Percentiles rank a stretch among this genome's conserved stretches.
Conservation (phyloP, 2,113 vertebrate genomes). For the Alectura lathami region DNA sequence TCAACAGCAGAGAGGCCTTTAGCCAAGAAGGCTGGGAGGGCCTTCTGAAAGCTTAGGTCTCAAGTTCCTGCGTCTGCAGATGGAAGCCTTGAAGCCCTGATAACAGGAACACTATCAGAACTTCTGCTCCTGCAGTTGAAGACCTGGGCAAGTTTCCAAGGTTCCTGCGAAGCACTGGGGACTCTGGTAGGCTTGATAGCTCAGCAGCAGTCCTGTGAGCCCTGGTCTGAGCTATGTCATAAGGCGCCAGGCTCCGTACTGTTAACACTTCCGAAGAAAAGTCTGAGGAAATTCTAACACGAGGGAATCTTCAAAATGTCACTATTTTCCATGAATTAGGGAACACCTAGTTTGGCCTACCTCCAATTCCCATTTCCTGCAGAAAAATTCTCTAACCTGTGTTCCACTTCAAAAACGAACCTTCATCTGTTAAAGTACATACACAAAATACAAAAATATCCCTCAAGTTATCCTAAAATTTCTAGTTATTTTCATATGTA, state of each 20-base stretch:
- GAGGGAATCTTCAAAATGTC: not conserved
- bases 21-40: not conserved
- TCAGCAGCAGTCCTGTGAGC: not conserved
- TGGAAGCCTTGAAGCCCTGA: conserved; percentile 58
- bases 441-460: not conserved
- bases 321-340: not conserved
- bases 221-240: not conserved
- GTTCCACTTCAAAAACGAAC: not conserved
- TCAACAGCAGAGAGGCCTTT: not conserved
- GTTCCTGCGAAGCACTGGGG: not conserved
- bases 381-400: not conserved
- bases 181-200: not conserved
- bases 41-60: not conserved
- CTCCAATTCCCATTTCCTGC: not conserved
- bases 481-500: not conserved
- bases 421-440: not conserved
- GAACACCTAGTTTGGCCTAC: not conserved
- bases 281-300: not conserved
- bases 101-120: conserved; percentile 50
- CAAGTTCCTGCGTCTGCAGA: conserved; percentile 10
- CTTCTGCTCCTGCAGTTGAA: not conserved
- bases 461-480: not conserved
- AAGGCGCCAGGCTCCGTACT: not conserved
- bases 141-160: conserved; percentile 59
- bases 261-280: not conserved